phyloP scores from a whole-genome alignment of 2,113 vertebrate genomes.

The Alethe castanea region DNA sequence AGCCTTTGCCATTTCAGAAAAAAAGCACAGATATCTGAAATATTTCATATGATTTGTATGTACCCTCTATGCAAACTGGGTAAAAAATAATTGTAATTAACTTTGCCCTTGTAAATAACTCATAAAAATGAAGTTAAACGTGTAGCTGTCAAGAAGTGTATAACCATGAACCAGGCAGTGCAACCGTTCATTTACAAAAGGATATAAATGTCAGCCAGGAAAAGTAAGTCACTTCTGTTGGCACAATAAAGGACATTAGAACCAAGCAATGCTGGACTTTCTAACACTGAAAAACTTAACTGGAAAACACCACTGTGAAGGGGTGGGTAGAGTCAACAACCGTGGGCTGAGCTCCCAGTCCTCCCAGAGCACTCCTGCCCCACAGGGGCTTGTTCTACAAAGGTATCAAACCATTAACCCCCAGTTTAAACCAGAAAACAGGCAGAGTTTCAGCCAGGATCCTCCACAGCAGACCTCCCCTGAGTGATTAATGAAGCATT shows the following conservation, averaged over 20 bases:
- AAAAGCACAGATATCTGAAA: not conserved
- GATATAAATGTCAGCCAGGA: not conserved
- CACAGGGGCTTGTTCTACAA: not conserved
- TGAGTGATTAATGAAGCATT: constrained; percentile 19
- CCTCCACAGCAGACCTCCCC: not conserved
- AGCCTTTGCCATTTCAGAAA: not conserved
- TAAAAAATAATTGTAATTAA: not conserved
- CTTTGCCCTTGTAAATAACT: not conserved
- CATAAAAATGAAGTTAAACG: not conserved
- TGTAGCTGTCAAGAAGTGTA: not conserved
- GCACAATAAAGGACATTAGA: not conserved
- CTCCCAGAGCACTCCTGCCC: not conserved
- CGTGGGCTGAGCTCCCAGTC: not conserved
- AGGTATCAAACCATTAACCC: not conserved
- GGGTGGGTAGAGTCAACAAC: not conserved
- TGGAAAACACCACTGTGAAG: not conserved
- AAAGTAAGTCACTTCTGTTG: not conserved
- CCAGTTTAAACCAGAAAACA: not conserved
- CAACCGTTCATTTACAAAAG: not conserved
- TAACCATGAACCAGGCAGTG: not conserved
- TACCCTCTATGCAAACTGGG: not conserved
- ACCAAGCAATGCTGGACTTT: not conserved
- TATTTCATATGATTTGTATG: not conserved
- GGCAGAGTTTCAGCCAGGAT: not conserved
- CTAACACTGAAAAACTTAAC: not conserved